phyloP scores from a whole-genome alignment of 2,797 vertebrate genomes.

The Coranthus polyacanthus region DNA sequence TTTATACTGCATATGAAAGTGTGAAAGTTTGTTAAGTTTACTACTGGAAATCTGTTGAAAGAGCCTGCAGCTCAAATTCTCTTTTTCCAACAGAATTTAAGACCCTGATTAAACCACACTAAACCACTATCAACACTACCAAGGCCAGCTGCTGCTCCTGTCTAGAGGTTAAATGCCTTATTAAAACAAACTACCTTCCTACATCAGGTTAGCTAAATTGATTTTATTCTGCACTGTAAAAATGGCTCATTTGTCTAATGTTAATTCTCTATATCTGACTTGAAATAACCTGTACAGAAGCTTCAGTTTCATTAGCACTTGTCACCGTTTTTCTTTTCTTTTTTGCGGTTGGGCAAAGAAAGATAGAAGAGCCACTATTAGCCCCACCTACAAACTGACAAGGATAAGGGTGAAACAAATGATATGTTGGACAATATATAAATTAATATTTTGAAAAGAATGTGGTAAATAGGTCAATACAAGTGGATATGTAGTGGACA shows the following conservation, averaged over 20 bases:
- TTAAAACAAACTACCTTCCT: conserved; percentile 52
- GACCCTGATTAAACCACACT: neutral
- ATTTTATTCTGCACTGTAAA: no score
- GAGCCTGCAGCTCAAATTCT: neutral
- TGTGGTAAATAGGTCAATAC: neutral
- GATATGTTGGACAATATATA: no score
- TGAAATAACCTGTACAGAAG: neutral
- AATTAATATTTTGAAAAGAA: no score
- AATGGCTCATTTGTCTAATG: neutral
- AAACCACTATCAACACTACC: neutral
- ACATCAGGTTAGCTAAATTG: conserved; percentile 43
- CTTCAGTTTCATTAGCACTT: no score
- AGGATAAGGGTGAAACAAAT: no score
- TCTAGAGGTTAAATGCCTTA: conserved; percentile 9
- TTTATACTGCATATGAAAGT: conserved; percentile 18
- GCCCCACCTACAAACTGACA: no score
- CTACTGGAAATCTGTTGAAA: conserved; percentile 1
- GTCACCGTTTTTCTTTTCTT: no score
- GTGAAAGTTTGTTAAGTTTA: conserved; percentile 21
- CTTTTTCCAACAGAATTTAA: conserved; percentile 5
- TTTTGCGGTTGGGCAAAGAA: no score
- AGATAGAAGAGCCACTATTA: no score
- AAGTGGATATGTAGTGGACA: no score
- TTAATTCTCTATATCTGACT: neutral
- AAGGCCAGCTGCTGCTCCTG: conserved; percentile 5